Evolutionary conservation across 2,797 vertebrate genomes (phyloP).

Genomic region (Chelon auratus): DNA sequence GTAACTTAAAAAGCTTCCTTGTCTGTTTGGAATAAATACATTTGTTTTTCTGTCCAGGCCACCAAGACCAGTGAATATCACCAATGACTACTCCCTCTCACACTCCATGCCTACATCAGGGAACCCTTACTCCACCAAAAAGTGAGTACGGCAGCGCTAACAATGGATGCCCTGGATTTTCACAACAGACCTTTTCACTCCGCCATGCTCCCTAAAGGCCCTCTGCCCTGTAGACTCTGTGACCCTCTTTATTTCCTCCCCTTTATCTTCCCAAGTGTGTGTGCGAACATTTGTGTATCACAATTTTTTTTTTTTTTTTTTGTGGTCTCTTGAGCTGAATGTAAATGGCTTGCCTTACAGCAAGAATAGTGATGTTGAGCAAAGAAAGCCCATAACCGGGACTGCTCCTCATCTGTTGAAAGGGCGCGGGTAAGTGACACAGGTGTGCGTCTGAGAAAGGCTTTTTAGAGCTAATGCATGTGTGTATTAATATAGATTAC

Average conservation of each 20-base stretch:
- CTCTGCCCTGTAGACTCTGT: conserved; percentile 33
- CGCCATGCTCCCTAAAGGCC: conserved; percentile 53
- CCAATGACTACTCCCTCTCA: conserved; percentile 93
- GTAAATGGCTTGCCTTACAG: conserved; percentile 90
- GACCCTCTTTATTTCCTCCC: conserved; percentile 59
- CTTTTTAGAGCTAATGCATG: conserved; percentile 64
- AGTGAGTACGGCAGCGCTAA: conserved; percentile 85
- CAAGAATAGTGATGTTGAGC: conserved; percentile 88
- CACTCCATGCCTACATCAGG: conserved; percentile 97
- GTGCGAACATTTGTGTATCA: conserved; percentile 33
- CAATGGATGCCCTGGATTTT: conserved; percentile 69
- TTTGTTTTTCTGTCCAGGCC: conserved; percentile 85
- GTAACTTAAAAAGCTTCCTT: not conserved
- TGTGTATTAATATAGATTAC: conserved; percentile 62
- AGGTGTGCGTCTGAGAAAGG: conserved; percentile 67
- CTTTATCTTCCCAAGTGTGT: conserved; percentile 44
- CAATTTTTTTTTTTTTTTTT: conserved; percentile 39
- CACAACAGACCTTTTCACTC: conserved; percentile 55
- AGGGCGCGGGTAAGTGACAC: conserved; percentile 95
- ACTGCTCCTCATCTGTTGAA: conserved; percentile 93
- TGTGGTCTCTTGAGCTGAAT: conserved; percentile 76
- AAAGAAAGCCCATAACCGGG: conserved; percentile 90
- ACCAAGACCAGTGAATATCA: conserved; percentile 94
- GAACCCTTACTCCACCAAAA: conserved; percentile 97
- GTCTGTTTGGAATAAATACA: conserved; percentile 11